Evolutionary conservation across 1,140 invertebrate genomes (phyloP).

Genomic region (Halesus radiatus): DNA sequence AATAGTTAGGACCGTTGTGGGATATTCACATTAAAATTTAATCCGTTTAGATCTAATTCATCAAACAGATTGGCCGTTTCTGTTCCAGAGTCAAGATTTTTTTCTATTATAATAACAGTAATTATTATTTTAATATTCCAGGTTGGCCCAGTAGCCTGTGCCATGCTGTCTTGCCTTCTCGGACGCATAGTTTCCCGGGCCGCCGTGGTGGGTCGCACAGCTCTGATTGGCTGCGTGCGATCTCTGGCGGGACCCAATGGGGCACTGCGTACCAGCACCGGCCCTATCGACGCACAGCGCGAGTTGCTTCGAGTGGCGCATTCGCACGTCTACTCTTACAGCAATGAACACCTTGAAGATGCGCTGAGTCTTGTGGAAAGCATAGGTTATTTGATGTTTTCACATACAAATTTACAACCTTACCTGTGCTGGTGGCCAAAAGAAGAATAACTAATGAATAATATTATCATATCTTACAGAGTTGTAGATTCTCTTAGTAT

Average conservation of each 20-base stretch:
- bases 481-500: no score
- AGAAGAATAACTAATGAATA: no score
- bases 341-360: conserved; percentile 78
- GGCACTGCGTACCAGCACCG: conserved; percentile 77
- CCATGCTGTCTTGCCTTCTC: conserved; percentile 81
- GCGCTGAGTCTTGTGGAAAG: conserved; percentile 83
- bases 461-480: no score
- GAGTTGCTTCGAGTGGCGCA: conserved; percentile 70
- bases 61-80: no score
- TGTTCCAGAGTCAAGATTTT: no score
- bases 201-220: conserved; percentile 72
- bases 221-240: conserved; percentile 79
- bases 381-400: conserved; percentile 68
- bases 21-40: no score
- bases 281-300: conserved; percentile 87
- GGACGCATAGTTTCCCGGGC: conserved; percentile 79
- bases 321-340: conserved; percentile 75
- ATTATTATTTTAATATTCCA: no score
- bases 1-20: no score
- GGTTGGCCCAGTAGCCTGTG: conserved; percentile 85
- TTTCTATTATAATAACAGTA: no score
- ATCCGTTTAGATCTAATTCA: no score
- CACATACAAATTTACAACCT: no score
- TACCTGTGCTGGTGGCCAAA: no score
- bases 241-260: conserved; percentile 80